Conservation (phyloP, 2,113 vertebrate species). For the Centropus unirufus region DNA sequence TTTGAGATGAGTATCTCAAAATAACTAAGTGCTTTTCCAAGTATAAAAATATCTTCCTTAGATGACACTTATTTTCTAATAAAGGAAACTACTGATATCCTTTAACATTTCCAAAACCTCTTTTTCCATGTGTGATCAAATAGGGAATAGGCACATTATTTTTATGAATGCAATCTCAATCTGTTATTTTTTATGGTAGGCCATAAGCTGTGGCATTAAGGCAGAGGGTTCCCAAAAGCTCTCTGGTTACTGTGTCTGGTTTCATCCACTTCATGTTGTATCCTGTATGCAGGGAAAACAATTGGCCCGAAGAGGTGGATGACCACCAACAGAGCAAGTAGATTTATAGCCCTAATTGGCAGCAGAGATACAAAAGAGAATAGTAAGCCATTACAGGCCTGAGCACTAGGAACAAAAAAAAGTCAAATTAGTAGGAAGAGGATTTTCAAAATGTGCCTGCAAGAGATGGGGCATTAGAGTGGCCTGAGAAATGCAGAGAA, state of each 20-base stretch:
- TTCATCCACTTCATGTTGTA: not conserved
- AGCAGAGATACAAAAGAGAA: not conserved
- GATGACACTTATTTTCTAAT: not conserved
- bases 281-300: not conserved
- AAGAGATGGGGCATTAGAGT: not conserved
- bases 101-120: not conserved
- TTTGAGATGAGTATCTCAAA: not conserved
- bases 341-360: not conserved
- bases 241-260: not conserved
- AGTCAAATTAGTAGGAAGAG: not conserved
- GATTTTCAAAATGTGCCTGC: not conserved
- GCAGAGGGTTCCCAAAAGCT: not conserved
- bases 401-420: not conserved
- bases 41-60: not conserved
- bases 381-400: not conserved
- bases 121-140: not conserved
- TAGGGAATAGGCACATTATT: not conserved
- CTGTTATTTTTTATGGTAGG: not conserved
- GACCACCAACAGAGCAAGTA: not conserved
- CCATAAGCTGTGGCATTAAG: not conserved
- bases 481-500: not conserved
- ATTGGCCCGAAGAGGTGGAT: not conserved
- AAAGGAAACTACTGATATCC: not conserved
- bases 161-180: not conserved
- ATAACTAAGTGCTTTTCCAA: not conserved